Conservation (phyloP, 1,140 invertebrate species). For the Trissolcus basalis region DNA sequence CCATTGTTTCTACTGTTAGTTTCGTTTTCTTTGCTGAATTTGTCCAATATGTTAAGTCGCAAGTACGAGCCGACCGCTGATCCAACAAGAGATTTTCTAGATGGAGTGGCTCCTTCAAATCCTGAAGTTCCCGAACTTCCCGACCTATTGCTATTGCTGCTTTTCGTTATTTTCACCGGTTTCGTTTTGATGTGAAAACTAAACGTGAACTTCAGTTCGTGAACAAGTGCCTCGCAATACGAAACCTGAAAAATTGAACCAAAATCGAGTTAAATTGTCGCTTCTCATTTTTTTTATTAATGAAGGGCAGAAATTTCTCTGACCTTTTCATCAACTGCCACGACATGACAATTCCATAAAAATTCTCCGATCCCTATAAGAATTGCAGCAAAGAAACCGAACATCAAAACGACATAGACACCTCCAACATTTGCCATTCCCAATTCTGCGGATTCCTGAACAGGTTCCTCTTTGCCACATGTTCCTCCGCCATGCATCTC, state of each 20-base stretch:
- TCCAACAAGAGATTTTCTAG: conserved; percentile 59
- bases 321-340: conserved; percentile 86
- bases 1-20: conserved; percentile 50
- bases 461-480: conserved; percentile 45
- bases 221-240: conserved; percentile 78
- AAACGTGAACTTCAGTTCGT: conserved; percentile 80
- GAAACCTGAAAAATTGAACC: conserved; percentile 76
- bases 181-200: conserved; percentile 81
- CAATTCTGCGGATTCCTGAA: conserved; percentile 66
- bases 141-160: conserved; percentile 53
- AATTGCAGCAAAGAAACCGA: conserved; percentile 81
- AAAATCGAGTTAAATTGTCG: neutral
- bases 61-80: conserved; percentile 66
- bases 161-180: conserved; percentile 74
- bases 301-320: no score
- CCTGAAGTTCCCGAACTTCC: conserved; percentile 32
- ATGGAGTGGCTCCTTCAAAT: conserved; percentile 61
- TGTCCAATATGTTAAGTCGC: conserved; percentile 67
- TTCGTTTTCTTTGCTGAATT: conserved; percentile 66
- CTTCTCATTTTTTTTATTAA: no score
- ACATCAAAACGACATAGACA: conserved; percentile 90
- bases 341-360: conserved; percentile 86
- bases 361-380: conserved; percentile 86
- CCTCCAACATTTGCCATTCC: conserved; percentile 90
- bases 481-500: conserved; percentile 73